A percentile compares a stretch with the other conserved stretches of the same genome.
Evolutionary conservation across 2,797 vertebrate genomes (phyloP).

Genomic region (Potorous gilbertii): DNA sequence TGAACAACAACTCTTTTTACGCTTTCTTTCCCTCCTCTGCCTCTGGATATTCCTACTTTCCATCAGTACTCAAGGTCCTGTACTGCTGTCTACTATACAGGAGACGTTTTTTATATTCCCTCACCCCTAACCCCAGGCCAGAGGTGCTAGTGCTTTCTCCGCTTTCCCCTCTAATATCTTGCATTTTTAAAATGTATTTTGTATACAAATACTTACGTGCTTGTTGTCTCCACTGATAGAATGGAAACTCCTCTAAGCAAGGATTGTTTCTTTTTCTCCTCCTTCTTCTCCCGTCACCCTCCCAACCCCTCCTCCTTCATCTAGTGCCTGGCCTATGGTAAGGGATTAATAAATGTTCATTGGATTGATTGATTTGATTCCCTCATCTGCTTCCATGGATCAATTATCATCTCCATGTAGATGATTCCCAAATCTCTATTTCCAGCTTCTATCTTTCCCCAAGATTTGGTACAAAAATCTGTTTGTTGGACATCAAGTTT

Average conservation of each 20-base stretch:
- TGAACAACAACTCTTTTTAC: not conserved
- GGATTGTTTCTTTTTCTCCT: not conserved
- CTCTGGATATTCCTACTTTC: not conserved
- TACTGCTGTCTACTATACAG: not conserved
- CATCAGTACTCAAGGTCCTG: not conserved
- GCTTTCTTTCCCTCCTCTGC: not conserved
- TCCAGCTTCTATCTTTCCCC: not conserved
- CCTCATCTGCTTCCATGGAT: not conserved
- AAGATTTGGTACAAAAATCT: not conserved
- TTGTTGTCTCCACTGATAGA: not conserved
- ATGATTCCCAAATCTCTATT: not conserved
- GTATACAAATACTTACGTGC: not conserved
- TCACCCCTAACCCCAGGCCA: not conserved
- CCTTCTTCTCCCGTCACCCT: too few species aligned
- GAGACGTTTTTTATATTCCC: not conserved
- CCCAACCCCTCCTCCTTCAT: too few species aligned
- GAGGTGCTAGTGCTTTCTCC: not conserved
- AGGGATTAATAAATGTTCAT: not conserved
- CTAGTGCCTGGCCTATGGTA: not conserved
- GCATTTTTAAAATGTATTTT: too few species aligned
- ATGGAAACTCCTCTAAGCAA: not conserved
- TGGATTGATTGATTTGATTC: not conserved
- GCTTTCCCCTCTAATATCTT: not conserved
- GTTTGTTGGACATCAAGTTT: not conserved
- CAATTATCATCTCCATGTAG: not conserved